Evolutionary conservation across 2,888 invertebrate genomes (phyloP).

Genomic region (Isotomurus palustris): DNA sequence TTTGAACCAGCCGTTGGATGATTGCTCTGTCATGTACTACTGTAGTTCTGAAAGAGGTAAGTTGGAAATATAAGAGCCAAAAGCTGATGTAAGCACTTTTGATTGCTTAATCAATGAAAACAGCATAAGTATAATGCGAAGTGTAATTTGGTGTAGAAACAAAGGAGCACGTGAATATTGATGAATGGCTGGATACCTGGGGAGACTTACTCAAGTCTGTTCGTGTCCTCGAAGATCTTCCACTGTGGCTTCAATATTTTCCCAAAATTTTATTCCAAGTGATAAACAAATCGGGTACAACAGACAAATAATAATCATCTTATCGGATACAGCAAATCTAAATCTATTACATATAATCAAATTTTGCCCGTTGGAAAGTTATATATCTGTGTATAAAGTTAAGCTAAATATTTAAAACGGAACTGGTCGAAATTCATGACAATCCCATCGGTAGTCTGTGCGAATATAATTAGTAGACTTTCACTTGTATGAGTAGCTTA

Average conservation of each 20-base stretch:
- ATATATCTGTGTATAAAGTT: no score
- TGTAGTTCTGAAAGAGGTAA: slow-evolving; percentile 40
- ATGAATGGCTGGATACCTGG: slow-evolving; percentile 69
- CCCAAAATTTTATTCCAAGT: slow-evolving; percentile 68
- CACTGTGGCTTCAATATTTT: slow-evolving; percentile 68
- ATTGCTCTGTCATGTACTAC: slow-evolving; percentile 43
- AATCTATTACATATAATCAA: no score
- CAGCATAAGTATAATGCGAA: slow-evolving; percentile 3
- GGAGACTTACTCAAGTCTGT: slow-evolving; percentile 56
- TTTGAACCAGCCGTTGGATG: slow-evolving; percentile 51
- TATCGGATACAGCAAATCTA: no score
- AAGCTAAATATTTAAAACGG: no score
- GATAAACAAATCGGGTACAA: slow-evolving; percentile 64
- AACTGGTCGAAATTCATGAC: no score
- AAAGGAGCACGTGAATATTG: slow-evolving; percentile 51
- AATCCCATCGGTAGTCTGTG: no score
- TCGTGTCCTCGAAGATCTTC: slow-evolving; percentile 60
- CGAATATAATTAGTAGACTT: no score
- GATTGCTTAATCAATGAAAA: neutral
- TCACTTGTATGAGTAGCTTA: no score
- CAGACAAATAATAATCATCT: no score
- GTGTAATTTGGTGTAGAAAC: slow-evolving; percentile 36
- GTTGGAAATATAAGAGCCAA: no score
- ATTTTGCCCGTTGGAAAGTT: no score
- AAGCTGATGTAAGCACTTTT: no score